These are phyloP conservation scores for Isoperla grammatica DNA, from an alignment of 2,888 invertebrate species.

Conservation along the genomic window DNA sequence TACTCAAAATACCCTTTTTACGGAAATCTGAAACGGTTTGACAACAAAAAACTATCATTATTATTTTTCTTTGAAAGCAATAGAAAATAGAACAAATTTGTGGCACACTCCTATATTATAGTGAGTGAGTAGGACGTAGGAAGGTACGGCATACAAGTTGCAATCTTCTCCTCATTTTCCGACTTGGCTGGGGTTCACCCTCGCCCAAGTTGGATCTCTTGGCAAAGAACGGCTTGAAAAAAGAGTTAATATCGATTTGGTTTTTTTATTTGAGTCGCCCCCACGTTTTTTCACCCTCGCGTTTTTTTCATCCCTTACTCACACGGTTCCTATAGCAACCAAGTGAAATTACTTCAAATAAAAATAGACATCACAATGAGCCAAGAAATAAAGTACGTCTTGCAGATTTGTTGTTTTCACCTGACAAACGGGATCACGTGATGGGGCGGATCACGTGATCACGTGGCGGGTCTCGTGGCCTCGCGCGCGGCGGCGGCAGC, in stretches of 20 bases:
- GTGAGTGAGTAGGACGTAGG: no score
- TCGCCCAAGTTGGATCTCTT: constrained; percentile 2
- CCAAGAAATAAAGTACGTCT: no score
- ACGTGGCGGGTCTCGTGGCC: neutral
- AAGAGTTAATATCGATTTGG: constrained; percentile 66
- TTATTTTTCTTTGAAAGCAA: neutral
- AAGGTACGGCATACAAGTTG: neutral
- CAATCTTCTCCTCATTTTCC: neutral
- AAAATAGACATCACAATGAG: constrained; percentile 26
- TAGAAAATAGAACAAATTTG: constrained; percentile 12
- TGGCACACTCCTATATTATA: constrained; percentile 12
- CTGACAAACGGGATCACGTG: no score
- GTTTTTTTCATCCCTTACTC: constrained; percentile 43
- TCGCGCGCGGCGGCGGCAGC: neutral
- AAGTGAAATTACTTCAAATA: constrained; percentile 31
- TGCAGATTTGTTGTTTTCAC: no score
- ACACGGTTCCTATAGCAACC: constrained; percentile 57
- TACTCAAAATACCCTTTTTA: constrained; percentile 20
- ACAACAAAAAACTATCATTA: constrained; percentile 4
- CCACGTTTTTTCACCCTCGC: constrained; percentile 56
- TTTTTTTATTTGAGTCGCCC: constrained; percentile 60
- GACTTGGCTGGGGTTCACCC: neutral
- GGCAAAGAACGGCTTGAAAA: constrained; percentile 41
- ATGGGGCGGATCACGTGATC: neutral
- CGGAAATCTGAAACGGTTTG: constrained; percentile 13